phyloP scores from a whole-genome alignment of 2,113 vertebrate genomes.

The Grantiella picta region DNA sequence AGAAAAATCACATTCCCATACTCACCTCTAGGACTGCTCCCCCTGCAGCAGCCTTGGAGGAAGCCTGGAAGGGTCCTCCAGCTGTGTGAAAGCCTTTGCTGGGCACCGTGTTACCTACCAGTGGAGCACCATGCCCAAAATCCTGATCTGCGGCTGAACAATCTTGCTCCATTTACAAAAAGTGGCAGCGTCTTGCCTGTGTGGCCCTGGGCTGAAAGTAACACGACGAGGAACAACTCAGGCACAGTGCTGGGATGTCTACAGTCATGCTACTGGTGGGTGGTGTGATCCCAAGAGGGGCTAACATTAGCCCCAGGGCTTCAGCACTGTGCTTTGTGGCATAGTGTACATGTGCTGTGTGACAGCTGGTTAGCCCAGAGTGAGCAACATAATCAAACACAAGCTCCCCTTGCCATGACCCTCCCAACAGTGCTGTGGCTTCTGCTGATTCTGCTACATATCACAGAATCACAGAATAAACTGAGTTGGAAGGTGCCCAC shows the following conservation, averaged over 20 bases:
- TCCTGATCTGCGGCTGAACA: fast-evolving
- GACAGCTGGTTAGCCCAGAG: fast-evolving
- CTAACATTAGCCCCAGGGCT: fast-evolving
- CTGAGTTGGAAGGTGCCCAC: neutral
- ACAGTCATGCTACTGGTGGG: fast-evolving
- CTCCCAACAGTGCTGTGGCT: neutral
- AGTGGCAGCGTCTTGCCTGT: fast-evolving
- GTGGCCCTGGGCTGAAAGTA: neutral
- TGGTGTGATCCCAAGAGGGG: neutral
- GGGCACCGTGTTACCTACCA: neutral
- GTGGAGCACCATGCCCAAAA: fast-evolving
- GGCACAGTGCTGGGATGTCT: neutral
- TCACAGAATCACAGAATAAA: neutral
- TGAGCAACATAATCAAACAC: fast-evolving
- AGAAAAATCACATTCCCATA: neutral
- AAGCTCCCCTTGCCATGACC: neutral
- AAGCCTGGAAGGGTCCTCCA: neutral
- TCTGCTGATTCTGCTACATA: neutral
- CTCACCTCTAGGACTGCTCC: neutral
- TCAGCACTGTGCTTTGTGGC: fast-evolving
- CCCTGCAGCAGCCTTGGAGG: fast-evolving
- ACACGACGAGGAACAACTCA: fast-evolving
- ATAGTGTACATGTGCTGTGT: fast-evolving
- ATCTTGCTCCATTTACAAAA: fast-evolving
- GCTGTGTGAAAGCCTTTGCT: fast-evolving